Conservation (phyloP, 2,797 vertebrate species). For the Lemur catta region DNA sequence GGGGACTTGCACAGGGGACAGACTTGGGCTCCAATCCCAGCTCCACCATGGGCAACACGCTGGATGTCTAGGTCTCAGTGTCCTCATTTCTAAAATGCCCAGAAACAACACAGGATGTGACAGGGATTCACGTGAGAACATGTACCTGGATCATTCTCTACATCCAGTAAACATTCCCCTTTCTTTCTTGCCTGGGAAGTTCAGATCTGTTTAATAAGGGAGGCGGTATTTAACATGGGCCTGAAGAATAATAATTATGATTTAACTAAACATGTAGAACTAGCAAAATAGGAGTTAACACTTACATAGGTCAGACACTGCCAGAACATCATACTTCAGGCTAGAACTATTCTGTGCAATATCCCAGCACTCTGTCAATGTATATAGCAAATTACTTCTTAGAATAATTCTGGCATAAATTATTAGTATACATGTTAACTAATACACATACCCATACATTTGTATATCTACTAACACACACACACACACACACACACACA, state of each 20-base stretch:
- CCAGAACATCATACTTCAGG: background rate
- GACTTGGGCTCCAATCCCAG: background rate
- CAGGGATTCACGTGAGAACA: background rate
- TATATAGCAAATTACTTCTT: background rate
- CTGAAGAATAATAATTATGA: background rate
- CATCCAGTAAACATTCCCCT: background rate
- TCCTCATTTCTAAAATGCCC: background rate
- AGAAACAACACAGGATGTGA: background rate
- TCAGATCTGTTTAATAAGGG: background rate
- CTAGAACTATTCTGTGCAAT: background rate
- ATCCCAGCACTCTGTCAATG: background rate
- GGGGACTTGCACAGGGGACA: background rate
- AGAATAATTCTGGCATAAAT: background rate
- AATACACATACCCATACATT: rapidly evolving
- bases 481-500: rapidly evolving
- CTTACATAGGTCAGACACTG: background rate
- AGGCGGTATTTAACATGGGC: background rate
- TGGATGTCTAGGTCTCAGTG: background rate
- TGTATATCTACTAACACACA: background rate
- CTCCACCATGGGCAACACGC: rapidly evolving
- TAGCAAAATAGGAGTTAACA: background rate
- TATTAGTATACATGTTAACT: background rate
- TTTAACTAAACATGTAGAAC: background rate
- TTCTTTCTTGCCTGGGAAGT: background rate
- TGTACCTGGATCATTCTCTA: background rate